Base-by-base conservation (phyloP, 1,140 invertebrate species). In the Proales similis region DNA sequence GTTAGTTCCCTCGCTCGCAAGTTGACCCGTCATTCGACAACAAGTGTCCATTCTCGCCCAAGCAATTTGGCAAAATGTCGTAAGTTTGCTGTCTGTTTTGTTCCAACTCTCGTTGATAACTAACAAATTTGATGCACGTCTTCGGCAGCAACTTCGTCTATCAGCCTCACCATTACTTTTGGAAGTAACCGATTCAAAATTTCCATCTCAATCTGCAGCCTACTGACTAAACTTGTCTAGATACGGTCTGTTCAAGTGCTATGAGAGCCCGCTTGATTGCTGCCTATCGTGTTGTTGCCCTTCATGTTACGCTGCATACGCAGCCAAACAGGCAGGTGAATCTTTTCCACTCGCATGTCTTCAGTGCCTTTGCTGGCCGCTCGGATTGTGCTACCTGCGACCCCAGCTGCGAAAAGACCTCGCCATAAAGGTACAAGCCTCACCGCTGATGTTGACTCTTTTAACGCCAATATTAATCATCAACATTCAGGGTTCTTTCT, bases 211-310 rank as follows among this genome's bases (percentile, higher is more conserved):
- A n/a, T n/a, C n/a, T n/a, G n/a, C n/a, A n/a, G n/a, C n/a, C n/a
- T n/a, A n/a, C n/a, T n/a, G n/a, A n/a, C n/a, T n/a, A n/a, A n/a
- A n/a, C n/a, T n/a, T n/a, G n/a, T n/a, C n/a, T n/a, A 53, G 51
- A 42, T 57, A 57, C 26, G 51, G 51, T 22, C 30, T 57, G 30
- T 57, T 57, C 38, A 42, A 57, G 32, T 57, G 51, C 32, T 42
- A 42, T 57, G 51, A 57, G 12, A 57, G 51, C 20, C 24, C 45
- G 19, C 26, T 24, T 27, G 51, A 57, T 26, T 57, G 51, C 45
- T 42, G 39, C 6, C 45, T 57, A 26, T 26, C 26, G 19, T 4
- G 39, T 17, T 57, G 19, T 26, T 57, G 51, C 26, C 51, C 51
- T 0, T 27, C 29, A 29, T 57, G 51, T 14, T 57, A 57, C 45